Base-by-base conservation (phyloP, 2,113 vertebrate species). In the Edolisoma coerulescens region DNA sequence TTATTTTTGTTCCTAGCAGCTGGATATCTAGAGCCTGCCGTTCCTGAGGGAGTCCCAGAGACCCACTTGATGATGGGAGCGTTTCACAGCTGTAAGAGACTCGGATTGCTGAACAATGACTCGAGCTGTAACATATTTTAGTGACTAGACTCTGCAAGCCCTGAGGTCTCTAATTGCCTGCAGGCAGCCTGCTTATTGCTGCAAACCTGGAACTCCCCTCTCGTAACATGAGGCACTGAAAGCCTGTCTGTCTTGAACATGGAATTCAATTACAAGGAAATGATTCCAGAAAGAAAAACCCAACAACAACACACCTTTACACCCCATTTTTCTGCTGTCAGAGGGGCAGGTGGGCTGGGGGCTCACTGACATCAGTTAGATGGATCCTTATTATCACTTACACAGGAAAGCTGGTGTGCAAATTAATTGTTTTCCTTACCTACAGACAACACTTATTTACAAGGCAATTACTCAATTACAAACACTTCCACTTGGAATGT, bases 1-100 rank as follows among this genome's bases (percentile, higher is more conserved):
- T 96, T 94, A 97, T 93, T 96, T 95, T 91, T 97, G 90, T 95
- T 96, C 79, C 91, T 91, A 90, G 87, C 94, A 96, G 95, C 94
- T 97, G 95, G 94, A 78, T 90, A 61, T 93, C 85, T 65, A 71
- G 56, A 87, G 93, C 86, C 64, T 68, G 54, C 78, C 12, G 0
- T 80, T 96, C 94, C 91, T 95, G 56, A 63, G 94, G 88, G 96
- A 96, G 78, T 89, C 75, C 77, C 87, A 77, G 49, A 79, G 93
- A 84, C 39, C 49, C 81, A 49, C 52, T 83, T 90, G 89, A 92
- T 57, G 81, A 91, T 68, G 84, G 80, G 93, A 95, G 71, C 59
- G 79, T 94, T 96, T 92, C 90, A 54, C 94, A 96, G 96, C 95
- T 97, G 95, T 59, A 86, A 82, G 95, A 96, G 87, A 59, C 95